A percentile compares a stretch with the other conserved stretches of the same genome.
These are phyloP conservation scores for Chromis chromis DNA, from an alignment of 2,797 vertebrate genomes.

Conservation along the genomic window DNA sequence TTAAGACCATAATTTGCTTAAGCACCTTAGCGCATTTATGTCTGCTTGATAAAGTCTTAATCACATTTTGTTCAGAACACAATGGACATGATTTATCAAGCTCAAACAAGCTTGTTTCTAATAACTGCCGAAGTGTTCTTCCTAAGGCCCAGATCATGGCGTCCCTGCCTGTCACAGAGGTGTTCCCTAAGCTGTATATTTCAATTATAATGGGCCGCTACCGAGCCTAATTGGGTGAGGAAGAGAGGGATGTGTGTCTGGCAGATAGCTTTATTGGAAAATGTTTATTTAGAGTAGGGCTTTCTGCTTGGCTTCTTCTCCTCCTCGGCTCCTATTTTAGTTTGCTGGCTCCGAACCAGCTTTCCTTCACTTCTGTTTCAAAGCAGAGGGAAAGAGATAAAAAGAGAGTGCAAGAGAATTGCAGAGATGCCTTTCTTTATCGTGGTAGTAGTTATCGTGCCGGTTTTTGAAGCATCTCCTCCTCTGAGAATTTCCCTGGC, in stretches of 20 bases:
- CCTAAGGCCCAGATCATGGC: slow-evolving; percentile 32
- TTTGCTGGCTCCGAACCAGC: slow-evolving; percentile 63
- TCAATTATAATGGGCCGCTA: slow-evolving; percentile 68
- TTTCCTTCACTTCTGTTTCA: slow-evolving; percentile 50
- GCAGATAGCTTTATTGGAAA: slow-evolving; percentile 73
- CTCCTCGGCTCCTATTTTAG: slow-evolving; percentile 51
- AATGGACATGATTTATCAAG: slow-evolving; percentile 57
- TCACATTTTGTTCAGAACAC: slow-evolving; percentile 48
- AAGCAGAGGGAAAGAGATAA: slow-evolving; percentile 44
- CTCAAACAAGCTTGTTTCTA: slow-evolving; percentile 55
- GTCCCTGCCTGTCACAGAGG: slow-evolving; percentile 47
- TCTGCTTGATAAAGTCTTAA: slow-evolving; percentile 51
- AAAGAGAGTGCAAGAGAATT: slow-evolving; percentile 25
- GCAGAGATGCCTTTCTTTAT: slow-evolving; percentile 29
- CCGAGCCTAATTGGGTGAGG: slow-evolving; percentile 69
- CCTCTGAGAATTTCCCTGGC: slow-evolving; percentile 20
- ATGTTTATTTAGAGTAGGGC: slow-evolving; percentile 70
- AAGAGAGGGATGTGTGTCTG: slow-evolving; percentile 65
- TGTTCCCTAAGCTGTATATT: slow-evolving; percentile 64
- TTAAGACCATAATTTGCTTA: slow-evolving; percentile 45
- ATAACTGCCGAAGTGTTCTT: slow-evolving; percentile 54
- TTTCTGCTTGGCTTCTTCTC: slow-evolving; percentile 71
- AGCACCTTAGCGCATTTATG: slow-evolving; percentile 32
- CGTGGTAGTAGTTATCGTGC: slow-evolving; percentile 13
- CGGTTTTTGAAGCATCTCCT: slow-evolving; percentile 26